These are phyloP conservation scores for Hydrochoerus hydrochaeris DNA, from an alignment of 2,113 vertebrate genomes.

Conservation along the genomic window DNA sequence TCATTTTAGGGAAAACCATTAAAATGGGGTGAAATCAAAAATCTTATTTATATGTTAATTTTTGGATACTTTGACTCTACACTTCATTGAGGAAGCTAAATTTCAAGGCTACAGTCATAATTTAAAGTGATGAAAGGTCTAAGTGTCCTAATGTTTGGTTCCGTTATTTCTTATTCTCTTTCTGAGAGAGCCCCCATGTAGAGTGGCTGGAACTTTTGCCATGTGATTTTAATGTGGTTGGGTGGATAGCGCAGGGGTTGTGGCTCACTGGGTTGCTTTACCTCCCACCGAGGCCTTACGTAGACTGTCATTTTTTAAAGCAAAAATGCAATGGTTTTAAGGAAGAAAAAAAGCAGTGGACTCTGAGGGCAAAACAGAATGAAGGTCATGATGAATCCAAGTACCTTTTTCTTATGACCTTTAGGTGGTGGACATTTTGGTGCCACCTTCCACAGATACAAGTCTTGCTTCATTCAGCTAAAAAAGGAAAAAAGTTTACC, in stretches of 20 bases:
- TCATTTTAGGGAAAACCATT: background rate
- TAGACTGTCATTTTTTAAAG: background rate
- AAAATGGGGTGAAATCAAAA: background rate
- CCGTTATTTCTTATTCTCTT: slow-evolving; percentile 7
- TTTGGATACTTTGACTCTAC: background rate
- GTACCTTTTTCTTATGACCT: background rate
- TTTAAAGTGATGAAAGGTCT: background rate
- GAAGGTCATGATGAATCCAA: background rate
- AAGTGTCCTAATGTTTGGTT: background rate
- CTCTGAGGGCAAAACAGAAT: background rate
- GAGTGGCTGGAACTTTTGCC: background rate
- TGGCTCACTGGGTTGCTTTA: background rate
- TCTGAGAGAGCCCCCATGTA: background rate
- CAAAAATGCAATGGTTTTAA: background rate
- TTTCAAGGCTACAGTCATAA: background rate
- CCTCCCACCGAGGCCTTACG: background rate
- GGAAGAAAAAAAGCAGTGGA: background rate
- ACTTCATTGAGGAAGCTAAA: background rate
- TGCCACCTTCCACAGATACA: background rate
- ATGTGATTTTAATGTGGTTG: background rate
- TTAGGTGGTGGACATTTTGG: background rate
- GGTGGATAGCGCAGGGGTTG: background rate
- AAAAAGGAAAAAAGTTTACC: background rate
- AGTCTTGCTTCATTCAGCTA: background rate
- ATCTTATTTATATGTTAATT: background rate